Evolutionary conservation across 1,140 invertebrate species (phyloP).

Genomic region (Lepidurus apus): DNA sequence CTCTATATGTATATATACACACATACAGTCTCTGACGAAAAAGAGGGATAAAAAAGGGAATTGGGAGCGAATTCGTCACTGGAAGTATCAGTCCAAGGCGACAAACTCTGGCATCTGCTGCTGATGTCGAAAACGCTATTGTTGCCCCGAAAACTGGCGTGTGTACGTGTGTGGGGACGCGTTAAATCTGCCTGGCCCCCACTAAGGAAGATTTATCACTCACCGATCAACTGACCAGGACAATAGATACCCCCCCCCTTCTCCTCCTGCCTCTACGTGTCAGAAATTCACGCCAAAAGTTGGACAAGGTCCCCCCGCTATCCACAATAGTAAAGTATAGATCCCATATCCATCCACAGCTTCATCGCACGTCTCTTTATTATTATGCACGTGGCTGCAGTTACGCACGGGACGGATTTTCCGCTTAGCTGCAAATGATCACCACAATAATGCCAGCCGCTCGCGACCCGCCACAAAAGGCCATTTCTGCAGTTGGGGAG

Average conservation of each 20-base stretch:
- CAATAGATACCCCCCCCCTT: neutral
- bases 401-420: slow-evolving; percentile 1
- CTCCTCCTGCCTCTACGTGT: neutral
- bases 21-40: no score
- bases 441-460: slow-evolving; percentile 11
- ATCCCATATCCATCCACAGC: neutral
- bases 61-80: neutral
- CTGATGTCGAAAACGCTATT: neutral
- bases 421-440: slow-evolving; percentile 3
- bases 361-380: neutral
- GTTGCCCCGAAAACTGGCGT: neutral
- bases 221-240: slow-evolving; percentile 15
- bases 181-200: neutral
- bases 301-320: neutral
- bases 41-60: neutral
- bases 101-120: neutral
- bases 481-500: neutral
- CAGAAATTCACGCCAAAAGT: slow-evolving; percentile 21
- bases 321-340: neutral
- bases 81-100: neutral
- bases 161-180: slow-evolving; percentile 8
- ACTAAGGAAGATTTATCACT: neutral
- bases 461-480: neutral
- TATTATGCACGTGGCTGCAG: neutral
- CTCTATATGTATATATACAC: no score